A percentile compares a stretch with the other conserved stretches of the same genome.
Conservation (phyloP, 2,888 invertebrate genomes). For the Morpho deidamia region DNA sequence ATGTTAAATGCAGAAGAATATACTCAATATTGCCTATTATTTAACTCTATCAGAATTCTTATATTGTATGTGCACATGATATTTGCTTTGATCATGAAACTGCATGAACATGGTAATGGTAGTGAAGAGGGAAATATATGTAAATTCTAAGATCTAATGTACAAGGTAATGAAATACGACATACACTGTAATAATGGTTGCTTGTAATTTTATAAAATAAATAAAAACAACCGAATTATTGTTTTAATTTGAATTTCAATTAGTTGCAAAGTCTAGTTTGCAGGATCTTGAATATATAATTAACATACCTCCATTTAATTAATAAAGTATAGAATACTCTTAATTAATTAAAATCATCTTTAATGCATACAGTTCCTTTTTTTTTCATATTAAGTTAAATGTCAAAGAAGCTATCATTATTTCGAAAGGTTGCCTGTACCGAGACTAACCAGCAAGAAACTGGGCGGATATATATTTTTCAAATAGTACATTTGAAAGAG, state of each 20-base stretch:
- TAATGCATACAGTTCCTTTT: no score
- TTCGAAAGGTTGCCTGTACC: no score
- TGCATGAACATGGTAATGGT: background rate
- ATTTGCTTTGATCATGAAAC: background rate
- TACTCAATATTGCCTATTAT: conserved; percentile 3
- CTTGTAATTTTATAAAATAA: conserved; percentile 76
- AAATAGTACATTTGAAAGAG: no score
- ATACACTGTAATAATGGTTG: conserved; percentile 71
- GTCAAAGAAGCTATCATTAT: no score
- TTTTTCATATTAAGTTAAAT: no score
- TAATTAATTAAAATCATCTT: no score
- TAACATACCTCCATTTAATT: no score
- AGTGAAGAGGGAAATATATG: background rate
- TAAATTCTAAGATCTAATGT: conserved; percentile 43
- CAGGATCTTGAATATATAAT: background rate
- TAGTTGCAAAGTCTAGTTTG: background rate
- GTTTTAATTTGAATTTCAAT: conserved; percentile 23
- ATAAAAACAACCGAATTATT: conserved; percentile 36
- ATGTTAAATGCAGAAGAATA: background rate
- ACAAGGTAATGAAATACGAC: conserved; percentile 35
- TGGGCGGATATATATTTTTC: no score
- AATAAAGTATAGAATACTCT: no score
- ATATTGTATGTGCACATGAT: background rate
- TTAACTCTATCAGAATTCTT: background rate
- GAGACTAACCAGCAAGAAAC: no score